Evolutionary conservation across 1,140 invertebrate species (phyloP).

Genomic region (Tribolium madens): DNA sequence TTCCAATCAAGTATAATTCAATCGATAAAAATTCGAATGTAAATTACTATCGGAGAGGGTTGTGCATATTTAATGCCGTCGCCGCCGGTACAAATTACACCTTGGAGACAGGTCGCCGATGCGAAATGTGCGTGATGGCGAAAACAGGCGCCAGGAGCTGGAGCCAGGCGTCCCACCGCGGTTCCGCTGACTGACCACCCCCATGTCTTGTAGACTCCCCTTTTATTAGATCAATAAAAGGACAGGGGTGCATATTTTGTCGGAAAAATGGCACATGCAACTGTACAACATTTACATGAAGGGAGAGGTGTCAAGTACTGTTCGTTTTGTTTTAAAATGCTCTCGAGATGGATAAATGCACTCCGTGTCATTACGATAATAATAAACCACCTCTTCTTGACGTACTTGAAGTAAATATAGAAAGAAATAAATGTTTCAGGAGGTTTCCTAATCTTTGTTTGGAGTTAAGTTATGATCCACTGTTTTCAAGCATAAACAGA

Average conservation of each 20-base stretch:
- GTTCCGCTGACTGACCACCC: slow-evolving; percentile 58
- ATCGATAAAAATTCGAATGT: neutral
- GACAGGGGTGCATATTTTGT: slow-evolving; percentile 52
- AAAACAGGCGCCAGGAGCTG: slow-evolving; percentile 23
- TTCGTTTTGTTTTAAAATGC: neutral
- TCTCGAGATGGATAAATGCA: neutral
- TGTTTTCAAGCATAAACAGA: too few relatives aligned
- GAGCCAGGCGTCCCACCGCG: slow-evolving; percentile 38
- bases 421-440: too few relatives aligned
- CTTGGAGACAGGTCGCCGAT: slow-evolving; percentile 32
- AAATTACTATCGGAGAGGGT: too few relatives aligned
- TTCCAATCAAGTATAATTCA: slow-evolving; percentile 25
- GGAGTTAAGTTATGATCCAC: too few relatives aligned
- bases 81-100: slow-evolving; percentile 31
- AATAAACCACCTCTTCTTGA: neutral
- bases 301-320: neutral
- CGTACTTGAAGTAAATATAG: too few relatives aligned
- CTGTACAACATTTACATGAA: slow-evolving; percentile 17
- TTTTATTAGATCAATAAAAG: slow-evolving; percentile 53
- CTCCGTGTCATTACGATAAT: neutral
- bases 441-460: too few relatives aligned
- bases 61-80: slow-evolving; percentile 1
- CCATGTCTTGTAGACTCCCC: slow-evolving; percentile 50
- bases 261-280: slow-evolving; percentile 39
- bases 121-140: slow-evolving; percentile 16